Percentiles rank a stretch among this genome's conserved stretches.
Evolutionary conservation across 2,888 invertebrate species (phyloP).

Genomic region (Clanis bilineata): DNA sequence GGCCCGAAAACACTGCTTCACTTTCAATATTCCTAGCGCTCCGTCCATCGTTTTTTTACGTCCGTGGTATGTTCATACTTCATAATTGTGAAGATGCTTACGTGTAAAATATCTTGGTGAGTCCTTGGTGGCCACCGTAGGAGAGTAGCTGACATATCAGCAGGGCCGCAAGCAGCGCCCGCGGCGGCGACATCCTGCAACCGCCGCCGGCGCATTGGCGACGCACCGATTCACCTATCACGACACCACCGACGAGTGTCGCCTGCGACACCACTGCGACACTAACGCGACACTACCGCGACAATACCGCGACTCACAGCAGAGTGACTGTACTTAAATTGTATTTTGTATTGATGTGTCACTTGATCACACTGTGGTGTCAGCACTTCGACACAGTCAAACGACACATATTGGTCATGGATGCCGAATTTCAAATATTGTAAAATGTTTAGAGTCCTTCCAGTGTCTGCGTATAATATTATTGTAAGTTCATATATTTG

Average conservation of each 20-base stretch:
- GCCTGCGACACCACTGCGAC: constrained; percentile 21
- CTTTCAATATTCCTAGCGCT: no score
- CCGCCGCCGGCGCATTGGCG: constrained; percentile 77
- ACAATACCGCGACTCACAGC: no score
- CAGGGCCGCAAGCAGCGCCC: constrained; percentile 76
- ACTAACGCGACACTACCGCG: background rate
- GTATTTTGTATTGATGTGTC: background rate
- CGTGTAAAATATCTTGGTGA: constrained; percentile 80
- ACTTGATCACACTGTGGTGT: background rate
- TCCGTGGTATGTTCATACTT: no score
- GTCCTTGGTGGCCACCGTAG: constrained; percentile 80
- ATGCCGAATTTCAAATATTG: background rate
- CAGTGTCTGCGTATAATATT: background rate
- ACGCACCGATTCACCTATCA: constrained; percentile 65
- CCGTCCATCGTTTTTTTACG: no score
- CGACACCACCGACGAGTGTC: constrained; percentile 46
- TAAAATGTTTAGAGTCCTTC: no score
- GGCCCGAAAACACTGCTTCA: no score
- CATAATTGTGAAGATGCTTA: constrained; percentile 42
- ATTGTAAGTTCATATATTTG: background rate
- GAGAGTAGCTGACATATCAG: constrained; percentile 75
- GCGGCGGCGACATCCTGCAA: constrained; percentile 77
- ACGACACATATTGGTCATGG: background rate
- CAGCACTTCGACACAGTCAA: background rate
- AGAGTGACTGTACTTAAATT: no score